Evolutionary conservation across 2,888 invertebrate species (phyloP).

Genomic region (Leptinotarsa tumamoca): DNA sequence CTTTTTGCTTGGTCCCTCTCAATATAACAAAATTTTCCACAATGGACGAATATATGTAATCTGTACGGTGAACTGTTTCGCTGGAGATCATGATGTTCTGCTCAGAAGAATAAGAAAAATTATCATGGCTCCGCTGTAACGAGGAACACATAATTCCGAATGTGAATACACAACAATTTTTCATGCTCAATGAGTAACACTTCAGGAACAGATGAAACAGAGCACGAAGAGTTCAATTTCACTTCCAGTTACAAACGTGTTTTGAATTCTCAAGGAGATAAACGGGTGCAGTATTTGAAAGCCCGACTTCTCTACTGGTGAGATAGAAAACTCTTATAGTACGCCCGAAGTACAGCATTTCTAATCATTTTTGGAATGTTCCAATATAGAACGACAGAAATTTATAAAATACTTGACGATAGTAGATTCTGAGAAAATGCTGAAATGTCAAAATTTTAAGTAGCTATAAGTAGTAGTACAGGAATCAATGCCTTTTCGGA

Average conservation of each 20-base stretch:
- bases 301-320: background rate
- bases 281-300: background rate
- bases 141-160: slow-evolving; percentile 19
- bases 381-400: no score
- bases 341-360: background rate
- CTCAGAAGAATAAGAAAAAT: slow-evolving; percentile 14
- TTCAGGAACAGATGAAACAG: slow-evolving; percentile 17
- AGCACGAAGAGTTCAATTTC: slow-evolving; percentile 26
- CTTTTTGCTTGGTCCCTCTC: background rate
- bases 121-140: background rate
- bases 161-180: slow-evolving; percentile 11
- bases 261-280: background rate
- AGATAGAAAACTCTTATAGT: background rate
- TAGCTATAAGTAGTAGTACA: no score
- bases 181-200: slow-evolving; percentile 23
- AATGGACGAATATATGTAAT: background rate
- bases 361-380: no score
- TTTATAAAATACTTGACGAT: no score
- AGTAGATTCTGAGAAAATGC: no score
- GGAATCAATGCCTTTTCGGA: no score
- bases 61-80: background rate
- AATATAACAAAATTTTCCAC: background rate
- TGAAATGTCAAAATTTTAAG: no score
- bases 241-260: slow-evolving; percentile 14
- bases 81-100: slow-evolving; percentile 4